Percentiles rank a stretch among this genome's conserved stretches.
These are phyloP conservation scores for Peromyscus aztecus DNA, from an alignment of 2,797 vertebrate genomes.

Conservation along the genomic window DNA sequence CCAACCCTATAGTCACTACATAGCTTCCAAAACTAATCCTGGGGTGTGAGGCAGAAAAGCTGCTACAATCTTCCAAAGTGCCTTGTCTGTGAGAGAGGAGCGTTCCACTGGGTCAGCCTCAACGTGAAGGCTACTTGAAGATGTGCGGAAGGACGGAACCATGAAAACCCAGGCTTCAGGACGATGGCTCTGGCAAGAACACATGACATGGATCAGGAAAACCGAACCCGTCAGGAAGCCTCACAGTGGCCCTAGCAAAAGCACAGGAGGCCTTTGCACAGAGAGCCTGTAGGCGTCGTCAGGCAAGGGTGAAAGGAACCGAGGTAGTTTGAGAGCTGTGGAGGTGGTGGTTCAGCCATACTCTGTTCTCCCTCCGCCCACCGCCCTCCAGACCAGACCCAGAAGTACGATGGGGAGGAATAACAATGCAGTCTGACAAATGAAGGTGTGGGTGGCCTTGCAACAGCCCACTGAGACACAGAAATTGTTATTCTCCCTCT, in stretches of 20 bases:
- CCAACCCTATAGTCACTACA: neutral
- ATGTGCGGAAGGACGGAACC: neutral
- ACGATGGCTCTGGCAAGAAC: neutral
- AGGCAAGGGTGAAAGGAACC: neutral
- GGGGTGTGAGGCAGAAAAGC: neutral
- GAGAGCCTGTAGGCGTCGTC: neutral
- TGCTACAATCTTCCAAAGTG: neutral
- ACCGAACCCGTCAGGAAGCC: neutral
- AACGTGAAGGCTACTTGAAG: neutral
- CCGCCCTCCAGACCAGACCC: neutral
- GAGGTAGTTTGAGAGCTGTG: neutral
- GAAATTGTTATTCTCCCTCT: constrained; percentile 41
- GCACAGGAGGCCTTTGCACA: neutral
- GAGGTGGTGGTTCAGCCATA: neutral
- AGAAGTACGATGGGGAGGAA: neutral
- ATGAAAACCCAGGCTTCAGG: neutral
- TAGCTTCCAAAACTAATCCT: neutral
- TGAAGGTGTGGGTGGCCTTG: constrained; percentile 55
- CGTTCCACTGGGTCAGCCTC: neutral
- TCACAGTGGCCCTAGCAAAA: neutral
- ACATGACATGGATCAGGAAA: neutral
- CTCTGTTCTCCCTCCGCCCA: neutral
- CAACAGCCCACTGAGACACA: constrained; percentile 4
- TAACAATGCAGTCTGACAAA: constrained; percentile 31
- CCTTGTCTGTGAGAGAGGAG: neutral